These are phyloP conservation scores for Zaprionus kolodkinae DNA, from an alignment of 1,140 invertebrate species.

Conservation along the genomic window DNA sequence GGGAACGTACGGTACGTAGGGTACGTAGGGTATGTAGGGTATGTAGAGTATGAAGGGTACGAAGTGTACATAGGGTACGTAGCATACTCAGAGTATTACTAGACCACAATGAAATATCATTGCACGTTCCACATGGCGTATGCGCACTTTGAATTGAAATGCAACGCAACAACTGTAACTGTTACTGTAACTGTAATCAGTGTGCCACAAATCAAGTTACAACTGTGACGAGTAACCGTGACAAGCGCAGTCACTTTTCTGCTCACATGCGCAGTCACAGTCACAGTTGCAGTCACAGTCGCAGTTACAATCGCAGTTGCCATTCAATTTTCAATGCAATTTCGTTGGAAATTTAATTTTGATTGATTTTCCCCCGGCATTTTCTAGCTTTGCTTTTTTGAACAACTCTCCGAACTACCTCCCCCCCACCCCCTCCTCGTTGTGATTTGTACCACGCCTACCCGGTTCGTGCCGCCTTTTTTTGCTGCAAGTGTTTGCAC, in stretches of 20 bases:
- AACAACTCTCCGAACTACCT: too few relatives aligned
- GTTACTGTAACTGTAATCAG: slow-evolving; percentile 31
- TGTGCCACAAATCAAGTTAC: slow-evolving; percentile 65
- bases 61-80: too few relatives aligned
- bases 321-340: slow-evolving; percentile 41
- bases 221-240: slow-evolving; percentile 28
- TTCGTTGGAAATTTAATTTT: slow-evolving; percentile 70
- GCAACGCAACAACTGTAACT: slow-evolving; percentile 17
- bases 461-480: slow-evolving; percentile 19
- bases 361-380: slow-evolving; percentile 56
- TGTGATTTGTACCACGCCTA: slow-evolving; percentile 52
- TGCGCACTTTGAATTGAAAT: slow-evolving; percentile 58
- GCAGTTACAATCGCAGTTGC: slow-evolving; percentile 25
- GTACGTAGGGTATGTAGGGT: too few relatives aligned
- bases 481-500: slow-evolving; percentile 45
- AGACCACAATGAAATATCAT: slow-evolving; percentile 11
- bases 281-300: slow-evolving; percentile 19
- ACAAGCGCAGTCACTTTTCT: slow-evolving; percentile 25
- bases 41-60: too few relatives aligned
- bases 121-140: slow-evolving; percentile 46
- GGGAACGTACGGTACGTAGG: too few relatives aligned
- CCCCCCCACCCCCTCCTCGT: neutral
- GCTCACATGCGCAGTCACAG: slow-evolving; percentile 23
- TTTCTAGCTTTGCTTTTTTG: slow-evolving; percentile 11
- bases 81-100: neutral